Evolutionary conservation across 2,113 vertebrate genomes (phyloP).

Genomic region (Scortum barcoo): DNA sequence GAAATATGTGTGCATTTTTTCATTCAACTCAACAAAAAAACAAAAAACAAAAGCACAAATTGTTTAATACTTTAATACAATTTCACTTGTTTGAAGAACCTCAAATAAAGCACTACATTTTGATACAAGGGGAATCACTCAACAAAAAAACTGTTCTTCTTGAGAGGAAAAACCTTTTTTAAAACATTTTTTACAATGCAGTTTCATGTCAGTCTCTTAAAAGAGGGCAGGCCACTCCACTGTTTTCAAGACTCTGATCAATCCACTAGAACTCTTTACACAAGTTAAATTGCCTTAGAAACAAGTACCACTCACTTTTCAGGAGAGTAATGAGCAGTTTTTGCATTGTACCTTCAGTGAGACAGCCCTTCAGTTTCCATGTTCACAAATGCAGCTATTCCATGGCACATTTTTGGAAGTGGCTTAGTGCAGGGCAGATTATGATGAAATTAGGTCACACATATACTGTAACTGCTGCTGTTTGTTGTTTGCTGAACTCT

Average conservation of each 20-base stretch:
- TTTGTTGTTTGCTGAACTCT: constrained; percentile 37
- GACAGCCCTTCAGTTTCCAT: constrained; percentile 36
- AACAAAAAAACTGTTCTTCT: neutral
- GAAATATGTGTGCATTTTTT: neutral
- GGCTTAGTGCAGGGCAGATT: constrained; percentile 43
- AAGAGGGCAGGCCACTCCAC: constrained; percentile 7
- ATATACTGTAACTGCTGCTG: constrained; percentile 24
- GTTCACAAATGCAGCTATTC: constrained; percentile 33
- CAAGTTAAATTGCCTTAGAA: constrained; percentile 59
- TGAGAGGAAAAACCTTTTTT: neutral
- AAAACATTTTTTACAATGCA: constrained; percentile 4
- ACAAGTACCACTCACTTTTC: constrained; percentile 36
- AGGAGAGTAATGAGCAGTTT: constrained; percentile 3
- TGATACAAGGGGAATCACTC: constrained; percentile 2
- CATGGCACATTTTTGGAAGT: constrained; percentile 12
- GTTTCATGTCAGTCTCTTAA: constrained; percentile 48
- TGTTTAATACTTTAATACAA: neutral
- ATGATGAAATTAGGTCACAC: constrained; percentile 63
- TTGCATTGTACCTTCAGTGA: neutral
- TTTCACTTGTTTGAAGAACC: neutral
- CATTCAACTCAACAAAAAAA: neutral
- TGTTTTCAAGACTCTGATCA: constrained; percentile 31
- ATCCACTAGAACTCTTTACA: constrained; percentile 36
- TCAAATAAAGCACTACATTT: neutral
- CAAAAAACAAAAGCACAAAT: neutral